A percentile compares a stretch with the other conserved stretches of the same genome.
Conservation (phyloP, 2,797 vertebrate genomes). For the Oreortyx pictus region DNA sequence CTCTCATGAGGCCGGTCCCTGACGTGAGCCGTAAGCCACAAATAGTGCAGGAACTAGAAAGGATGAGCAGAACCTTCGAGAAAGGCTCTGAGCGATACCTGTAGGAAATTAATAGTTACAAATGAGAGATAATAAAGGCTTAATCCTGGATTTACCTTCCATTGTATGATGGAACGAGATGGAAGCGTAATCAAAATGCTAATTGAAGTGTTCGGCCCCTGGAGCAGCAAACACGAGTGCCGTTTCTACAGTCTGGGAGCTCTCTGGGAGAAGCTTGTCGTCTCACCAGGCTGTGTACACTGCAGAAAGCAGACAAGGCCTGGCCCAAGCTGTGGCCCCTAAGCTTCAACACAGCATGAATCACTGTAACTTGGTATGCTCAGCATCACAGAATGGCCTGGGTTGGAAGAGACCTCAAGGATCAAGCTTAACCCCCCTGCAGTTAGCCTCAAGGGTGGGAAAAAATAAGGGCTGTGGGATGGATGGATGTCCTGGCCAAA, state of each 20-base stretch:
- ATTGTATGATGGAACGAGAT: background rate
- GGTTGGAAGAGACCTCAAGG: no score
- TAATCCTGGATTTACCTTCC: slow-evolving; percentile 35
- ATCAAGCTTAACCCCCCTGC: background rate
- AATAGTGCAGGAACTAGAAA: background rate
- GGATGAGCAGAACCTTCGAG: background rate
- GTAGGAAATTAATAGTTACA: slow-evolving; percentile 52
- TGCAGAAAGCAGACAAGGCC: background rate
- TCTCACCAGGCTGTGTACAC: background rate
- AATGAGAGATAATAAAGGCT: slow-evolving; percentile 16
- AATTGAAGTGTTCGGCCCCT: background rate
- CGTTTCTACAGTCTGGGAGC: background rate
- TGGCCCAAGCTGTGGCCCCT: background rate
- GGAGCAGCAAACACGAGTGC: background rate
- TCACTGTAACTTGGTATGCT: background rate
- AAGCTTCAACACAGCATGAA: background rate
- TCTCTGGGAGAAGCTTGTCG: slow-evolving; percentile 20
- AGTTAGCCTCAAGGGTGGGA: background rate
- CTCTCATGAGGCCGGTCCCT: background rate
- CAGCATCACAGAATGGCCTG: background rate
- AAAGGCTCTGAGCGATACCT: background rate
- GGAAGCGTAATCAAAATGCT: slow-evolving; percentile 33
- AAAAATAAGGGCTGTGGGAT: background rate
- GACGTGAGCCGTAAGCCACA: background rate
- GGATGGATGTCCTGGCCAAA: accelerated